Evolutionary conservation across 1,140 invertebrate genomes (phyloP).

Genomic region (Leptopilina boulardi): DNA sequence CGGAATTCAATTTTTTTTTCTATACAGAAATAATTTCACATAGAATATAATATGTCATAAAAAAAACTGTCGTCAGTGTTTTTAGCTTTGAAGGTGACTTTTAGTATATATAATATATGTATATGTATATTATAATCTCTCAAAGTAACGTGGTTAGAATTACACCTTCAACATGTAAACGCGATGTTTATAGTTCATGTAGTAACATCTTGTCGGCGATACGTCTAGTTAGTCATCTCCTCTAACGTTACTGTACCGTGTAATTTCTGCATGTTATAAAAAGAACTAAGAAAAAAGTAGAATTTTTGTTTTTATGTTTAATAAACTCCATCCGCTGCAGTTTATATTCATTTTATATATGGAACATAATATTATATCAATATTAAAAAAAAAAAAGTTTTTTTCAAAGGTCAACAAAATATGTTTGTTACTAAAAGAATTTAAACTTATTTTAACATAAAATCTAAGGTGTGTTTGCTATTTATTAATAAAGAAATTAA

Average conservation of each 20-base stretch:
- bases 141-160: not conserved
- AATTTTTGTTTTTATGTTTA: constrained; percentile 8
- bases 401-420: too few species aligned
- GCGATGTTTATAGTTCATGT: constrained; percentile 4
- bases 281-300: constrained; percentile 5
- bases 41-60: too few species aligned
- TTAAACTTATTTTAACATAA: too few species aligned
- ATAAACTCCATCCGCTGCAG: not conserved
- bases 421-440: too few species aligned
- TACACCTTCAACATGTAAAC: constrained; percentile 4
- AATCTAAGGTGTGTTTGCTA: too few species aligned
- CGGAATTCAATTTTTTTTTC: too few species aligned
- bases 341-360: not conserved
- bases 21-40: too few species aligned
- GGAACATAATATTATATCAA: too few species aligned
- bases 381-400: too few species aligned
- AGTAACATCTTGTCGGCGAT: constrained; percentile 3
- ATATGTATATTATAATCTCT: not conserved
- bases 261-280: constrained; percentile 12
- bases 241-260: constrained; percentile 12
- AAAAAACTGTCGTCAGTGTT: too few species aligned
- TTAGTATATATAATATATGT: not conserved
- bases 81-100: too few species aligned
- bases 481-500: too few species aligned
- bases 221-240: not conserved